Conservation (phyloP, 2,113 vertebrate genomes). For the Hippocampus barbouri region DNA sequence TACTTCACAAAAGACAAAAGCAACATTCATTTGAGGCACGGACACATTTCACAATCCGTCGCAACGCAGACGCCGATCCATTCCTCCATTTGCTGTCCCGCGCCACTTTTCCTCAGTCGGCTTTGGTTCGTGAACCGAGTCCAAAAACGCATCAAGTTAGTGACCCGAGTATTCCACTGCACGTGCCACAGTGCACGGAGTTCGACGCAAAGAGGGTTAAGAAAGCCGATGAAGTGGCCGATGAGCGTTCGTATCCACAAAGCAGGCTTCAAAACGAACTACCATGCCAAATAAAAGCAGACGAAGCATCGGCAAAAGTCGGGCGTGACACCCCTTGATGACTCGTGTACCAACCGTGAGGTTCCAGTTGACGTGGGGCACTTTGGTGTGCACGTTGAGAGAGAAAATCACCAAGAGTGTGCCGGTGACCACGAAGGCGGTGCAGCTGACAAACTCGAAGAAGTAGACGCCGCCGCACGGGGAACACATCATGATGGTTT, state of each 20-base stretch:
- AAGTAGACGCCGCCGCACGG: slow-evolving; percentile 95
- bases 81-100: no score
- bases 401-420: slow-evolving; percentile 89
- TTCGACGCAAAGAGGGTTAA: neutral
- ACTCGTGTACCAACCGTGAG: slow-evolving; percentile 79
- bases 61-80: no score
- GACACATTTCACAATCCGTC: no score
- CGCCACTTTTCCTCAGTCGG: neutral
- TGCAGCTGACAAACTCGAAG: slow-evolving; percentile 98
- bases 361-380: slow-evolving; percentile 95
- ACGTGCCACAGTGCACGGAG: neutral
- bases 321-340: no score
- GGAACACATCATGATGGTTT: slow-evolving; percentile 93
- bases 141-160: neutral
- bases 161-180: no score
- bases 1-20: no score
- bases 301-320: no score
- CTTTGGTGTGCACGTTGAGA: slow-evolving; percentile 86
- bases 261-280: neutral
- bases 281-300: neutral
- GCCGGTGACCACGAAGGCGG: slow-evolving; percentile 88
- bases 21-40: no score
- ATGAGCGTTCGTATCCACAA: neutral
- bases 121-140: neutral
- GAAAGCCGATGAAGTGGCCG: neutral